Conservation (phyloP, 2,888 invertebrate genomes). For the Agrotis puta region DNA sequence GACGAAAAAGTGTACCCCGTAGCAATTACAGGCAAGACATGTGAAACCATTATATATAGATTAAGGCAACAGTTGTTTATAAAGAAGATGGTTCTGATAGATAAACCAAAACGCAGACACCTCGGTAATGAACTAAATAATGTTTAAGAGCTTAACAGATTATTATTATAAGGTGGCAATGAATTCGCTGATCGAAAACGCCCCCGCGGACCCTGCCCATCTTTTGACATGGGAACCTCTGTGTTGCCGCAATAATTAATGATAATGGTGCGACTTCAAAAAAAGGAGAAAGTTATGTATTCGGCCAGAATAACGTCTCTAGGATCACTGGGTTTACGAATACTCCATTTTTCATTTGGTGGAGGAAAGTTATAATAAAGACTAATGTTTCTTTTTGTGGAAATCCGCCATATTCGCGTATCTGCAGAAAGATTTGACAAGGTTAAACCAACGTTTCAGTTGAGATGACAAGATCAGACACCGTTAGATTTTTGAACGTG, state of each 20-base stretch:
- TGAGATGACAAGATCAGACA: too few species aligned
- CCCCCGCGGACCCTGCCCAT: slow-evolving; percentile 9
- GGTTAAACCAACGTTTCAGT: too few species aligned
- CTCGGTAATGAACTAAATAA: slow-evolving; percentile 51
- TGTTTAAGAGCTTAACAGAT: slow-evolving; percentile 33
- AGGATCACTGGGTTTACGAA: too few species aligned
- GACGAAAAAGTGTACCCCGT: slow-evolving; percentile 83
- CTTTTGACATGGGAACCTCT: not conserved
- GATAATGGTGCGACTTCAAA: too few species aligned
- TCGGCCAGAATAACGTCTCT: too few species aligned
- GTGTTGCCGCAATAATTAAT: not conserved
- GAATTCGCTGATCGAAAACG: slow-evolving; percentile 43
- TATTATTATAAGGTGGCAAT: slow-evolving; percentile 34
- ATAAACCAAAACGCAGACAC: slow-evolving; percentile 70
- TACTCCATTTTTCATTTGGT: too few species aligned
- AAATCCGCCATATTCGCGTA: too few species aligned
- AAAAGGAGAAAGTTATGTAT: too few species aligned
- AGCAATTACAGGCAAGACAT: slow-evolving; percentile 87
- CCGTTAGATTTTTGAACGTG: too few species aligned
- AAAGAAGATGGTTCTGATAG: slow-evolving; percentile 82
- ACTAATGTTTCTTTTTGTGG: too few species aligned
- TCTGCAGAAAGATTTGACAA: too few species aligned
- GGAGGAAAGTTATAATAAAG: too few species aligned
- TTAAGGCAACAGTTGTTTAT: slow-evolving; percentile 81
- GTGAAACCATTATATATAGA: slow-evolving; percentile 90